Base-by-base conservation (phyloP, 1,140 invertebrate species). In the Heliothis subflexa region DNA sequence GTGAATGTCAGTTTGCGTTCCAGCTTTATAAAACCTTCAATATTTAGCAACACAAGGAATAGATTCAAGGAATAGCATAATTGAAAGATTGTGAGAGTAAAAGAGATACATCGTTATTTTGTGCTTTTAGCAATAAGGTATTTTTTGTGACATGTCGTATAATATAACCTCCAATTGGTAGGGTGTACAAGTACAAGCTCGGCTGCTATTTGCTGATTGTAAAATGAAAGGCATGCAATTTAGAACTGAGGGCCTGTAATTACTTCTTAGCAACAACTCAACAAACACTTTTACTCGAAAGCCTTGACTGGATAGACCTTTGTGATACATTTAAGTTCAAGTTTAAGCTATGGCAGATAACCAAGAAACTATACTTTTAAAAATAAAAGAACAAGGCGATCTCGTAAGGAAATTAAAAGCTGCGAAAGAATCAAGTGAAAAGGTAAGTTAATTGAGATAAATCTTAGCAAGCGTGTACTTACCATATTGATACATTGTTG, bases 381-480 rank as follows among this genome's bases (percentile, higher is more conserved):
- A 96, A 95, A 97, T 98, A 80, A 97, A 97, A 95, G 92, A 95
- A 84, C 98, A 98, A 95, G 96, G 97, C 78, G 97, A 98, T 92
- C 85, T 97, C 81, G 97, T 98, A 11, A 94, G 97, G 89, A 96
- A 97, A 94, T 94, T 98, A 76, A 98, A 98, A 95, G 95, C 96
- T 81, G 95, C 96, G 13, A 98, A 98, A 93, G 97, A 97, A 89
- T 96, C 96, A 47, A 96, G 95, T 91, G 95, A 96, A 82, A 96
- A 96, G 96, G 97, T 97, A 93, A 95, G 86, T 93, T 54, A 45
- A 49, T 40, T 72, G 59, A 33, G 33, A 66, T 45, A 21, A 47
- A 71, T 59, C 12, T 52, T 54, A 64, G 55, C 75, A 54, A 75
- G 62, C 75, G 21, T 45, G 52, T 66, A 7, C 57, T 55, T 47